phyloP scores from a whole-genome alignment of 2,888 invertebrate species.

The Eupithecia abbreviata region DNA sequence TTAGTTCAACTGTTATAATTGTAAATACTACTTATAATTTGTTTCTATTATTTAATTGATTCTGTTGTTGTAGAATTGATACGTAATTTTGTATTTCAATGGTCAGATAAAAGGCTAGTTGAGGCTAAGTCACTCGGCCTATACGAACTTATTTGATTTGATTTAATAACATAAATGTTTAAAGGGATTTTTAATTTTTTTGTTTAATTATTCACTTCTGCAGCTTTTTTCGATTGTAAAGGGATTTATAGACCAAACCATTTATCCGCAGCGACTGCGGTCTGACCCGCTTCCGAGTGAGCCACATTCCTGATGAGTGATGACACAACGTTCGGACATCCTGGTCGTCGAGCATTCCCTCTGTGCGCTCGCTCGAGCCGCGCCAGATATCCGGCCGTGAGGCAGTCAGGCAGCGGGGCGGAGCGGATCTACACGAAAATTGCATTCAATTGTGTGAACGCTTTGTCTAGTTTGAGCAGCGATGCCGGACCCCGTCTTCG shows the following conservation, averaged over 20 bases:
- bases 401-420: constrained; percentile 16
- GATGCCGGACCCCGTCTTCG: background rate
- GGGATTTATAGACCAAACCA: too few relatives aligned
- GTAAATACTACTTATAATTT: background rate
- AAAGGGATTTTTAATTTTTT: too few relatives aligned
- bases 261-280: background rate
- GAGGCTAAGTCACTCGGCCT: too few relatives aligned
- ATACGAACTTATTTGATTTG: too few relatives aligned
- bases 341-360: background rate
- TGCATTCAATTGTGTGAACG: constrained; percentile 57
- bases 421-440: constrained; percentile 50
- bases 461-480: constrained; percentile 24
- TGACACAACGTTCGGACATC: background rate
- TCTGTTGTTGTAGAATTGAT: background rate
- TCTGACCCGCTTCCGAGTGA: background rate
- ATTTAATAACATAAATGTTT: too few relatives aligned
- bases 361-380: background rate
- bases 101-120: background rate
- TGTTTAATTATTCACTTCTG: too few relatives aligned
- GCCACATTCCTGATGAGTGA: background rate
- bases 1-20: background rate
- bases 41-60: background rate
- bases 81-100: background rate
- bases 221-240: too few relatives aligned
- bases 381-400: background rate